Base-by-base conservation (phyloP, 2,113 vertebrate species). In the Fulica atra region DNA sequence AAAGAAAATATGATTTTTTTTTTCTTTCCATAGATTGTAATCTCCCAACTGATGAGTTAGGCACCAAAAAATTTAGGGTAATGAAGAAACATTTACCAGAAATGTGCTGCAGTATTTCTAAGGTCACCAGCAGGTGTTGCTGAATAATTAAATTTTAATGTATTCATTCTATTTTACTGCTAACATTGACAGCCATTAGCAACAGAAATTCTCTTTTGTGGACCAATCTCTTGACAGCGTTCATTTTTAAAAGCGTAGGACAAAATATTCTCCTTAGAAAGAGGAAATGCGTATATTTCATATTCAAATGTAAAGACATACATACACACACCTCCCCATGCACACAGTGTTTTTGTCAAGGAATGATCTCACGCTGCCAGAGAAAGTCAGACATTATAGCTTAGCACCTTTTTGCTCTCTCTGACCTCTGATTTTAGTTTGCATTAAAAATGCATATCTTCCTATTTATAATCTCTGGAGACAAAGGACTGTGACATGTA, bases 131-230 rank as follows among this genome's bases (percentile, higher is more conserved):
- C 91, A 96, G 94, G 76, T 95, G 82, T 79, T 93, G 80, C 35
- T 94, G 71, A 92, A 86, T 92, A 95, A 89, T 94, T 92, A 53
- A 91, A 91, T 88, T 95, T 89, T 70, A 90, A 94, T 73, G 68
- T 35, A 92, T 92, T 64, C 71, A 36, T 86, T 80, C 68, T 86
- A n/a, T 60, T 92, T 94, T 73, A 57, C 79, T 79, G 79, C 54
- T 80, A 66, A 59, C 25, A n/a, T 35, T 74, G 86, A 86, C 69
- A 93, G 72, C 44, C 68, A 88, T 92, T 93, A 93, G 28, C 80
- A 92, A 86, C n/a, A 88, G 51, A 88, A 92, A 88, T 73, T 92
- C 23, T 74, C n/a, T 65, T 91, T 57, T 80, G 38, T 70, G 48
- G 63, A 48, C 24, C 59, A 74, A 12, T 38, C 42, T 81, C 54